phyloP scores from a whole-genome alignment of 1,140 invertebrate species.

The Drosophila melanogaster region Release_6_plus_ISO1_MT NT_033779.5:1932001-1932500 shows the following conservation, averaged over 20 bases:
- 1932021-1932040: conserved; percentile 40
- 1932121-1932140: conserved; percentile 95
- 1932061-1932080: conserved; percentile 95
- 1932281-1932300: conserved; percentile 5
- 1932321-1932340: conserved; percentile 46
- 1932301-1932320: conserved; percentile 32
- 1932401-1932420: neutral
- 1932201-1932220: conserved; percentile 17
- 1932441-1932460: conserved; percentile 44
- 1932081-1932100: conserved; percentile 96
- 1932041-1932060: conserved; percentile 90
- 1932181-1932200: conserved; percentile 4
- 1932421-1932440: conserved; percentile 31
- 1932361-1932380: conserved; percentile 32
- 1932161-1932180: conserved; percentile 9
- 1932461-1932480: conserved; percentile 41
- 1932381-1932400: conserved; percentile 11
- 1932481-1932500: conserved; percentile 32
- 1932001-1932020: conserved; percentile 63
- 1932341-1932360: conserved; percentile 33
- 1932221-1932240: conserved; percentile 11
- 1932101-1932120: conserved; percentile 94
- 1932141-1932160: conserved; percentile 93
- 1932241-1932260: neutral
- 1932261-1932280: conserved; percentile 7